phyloP scores from a whole-genome alignment of 1,140 invertebrate species.

The Listronotus oregonensis region DNA sequence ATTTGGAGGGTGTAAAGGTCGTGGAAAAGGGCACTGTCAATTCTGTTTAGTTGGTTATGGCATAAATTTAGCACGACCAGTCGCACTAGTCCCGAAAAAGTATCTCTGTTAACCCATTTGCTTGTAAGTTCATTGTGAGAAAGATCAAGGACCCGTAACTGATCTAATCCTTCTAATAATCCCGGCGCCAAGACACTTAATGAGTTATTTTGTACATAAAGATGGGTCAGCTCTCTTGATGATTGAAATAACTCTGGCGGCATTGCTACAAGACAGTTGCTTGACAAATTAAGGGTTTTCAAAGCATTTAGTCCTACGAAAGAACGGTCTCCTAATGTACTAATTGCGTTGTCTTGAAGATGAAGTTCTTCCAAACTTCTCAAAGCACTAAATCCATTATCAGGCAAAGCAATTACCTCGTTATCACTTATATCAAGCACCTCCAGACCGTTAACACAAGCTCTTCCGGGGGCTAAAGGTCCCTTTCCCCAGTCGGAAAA shows the following conservation, averaged over 20 bases:
- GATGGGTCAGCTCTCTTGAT: slow-evolving; percentile 68
- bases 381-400: slow-evolving; percentile 71
- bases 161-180: slow-evolving; percentile 73
- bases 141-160: slow-evolving; percentile 77
- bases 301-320: slow-evolving; percentile 69
- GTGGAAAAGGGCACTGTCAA: slow-evolving; percentile 75
- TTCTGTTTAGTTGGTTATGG: slow-evolving; percentile 70
- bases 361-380: slow-evolving; percentile 67
- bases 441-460: slow-evolving; percentile 69
- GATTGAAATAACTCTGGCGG: slow-evolving; percentile 75
- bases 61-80: slow-evolving; percentile 78
- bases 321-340: slow-evolving; percentile 71
- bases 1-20: slow-evolving; percentile 77
- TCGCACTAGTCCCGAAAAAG: slow-evolving; percentile 73
- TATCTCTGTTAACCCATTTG: slow-evolving; percentile 78
- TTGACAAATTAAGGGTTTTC: slow-evolving; percentile 75
- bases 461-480: slow-evolving; percentile 57
- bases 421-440: slow-evolving; percentile 76
- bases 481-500: slow-evolving; percentile 67
- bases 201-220: slow-evolving; percentile 82
- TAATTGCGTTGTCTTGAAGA: slow-evolving; percentile 76
- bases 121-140: slow-evolving; percentile 78
- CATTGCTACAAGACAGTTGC: slow-evolving; percentile 74
- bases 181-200: slow-evolving; percentile 76
- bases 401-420: slow-evolving; percentile 69